Conservation (phyloP, 2,797 vertebrate genomes). For the Xenopus petersii region DNA sequence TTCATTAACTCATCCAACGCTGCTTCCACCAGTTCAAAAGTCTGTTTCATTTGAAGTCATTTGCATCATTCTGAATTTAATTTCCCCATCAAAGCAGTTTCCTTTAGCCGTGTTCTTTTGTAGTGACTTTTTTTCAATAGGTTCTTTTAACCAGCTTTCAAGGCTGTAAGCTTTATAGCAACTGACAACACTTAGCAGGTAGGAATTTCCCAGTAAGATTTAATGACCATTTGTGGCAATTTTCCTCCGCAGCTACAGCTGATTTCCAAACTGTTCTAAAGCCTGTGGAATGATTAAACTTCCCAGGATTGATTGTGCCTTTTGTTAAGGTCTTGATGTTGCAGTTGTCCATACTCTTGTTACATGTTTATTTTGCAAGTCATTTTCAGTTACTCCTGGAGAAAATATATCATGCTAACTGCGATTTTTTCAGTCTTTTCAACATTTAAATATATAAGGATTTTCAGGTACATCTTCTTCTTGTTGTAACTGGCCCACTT, state of each 20-base stretch:
- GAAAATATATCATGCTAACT: slow-evolving; percentile 1
- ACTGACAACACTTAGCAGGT: slow-evolving; percentile 19
- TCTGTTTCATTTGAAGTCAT: not conserved
- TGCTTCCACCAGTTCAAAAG: not conserved
- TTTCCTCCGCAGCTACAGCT: slow-evolving; percentile 39
- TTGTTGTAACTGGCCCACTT: no score
- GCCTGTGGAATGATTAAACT: slow-evolving; percentile 41
- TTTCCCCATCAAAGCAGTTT: slow-evolving; percentile 17
- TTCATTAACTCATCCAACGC: not conserved
- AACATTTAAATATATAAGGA: not conserved
- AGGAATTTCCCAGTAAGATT: slow-evolving; percentile 4
- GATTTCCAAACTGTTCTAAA: slow-evolving; percentile 45
- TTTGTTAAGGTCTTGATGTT: slow-evolving; percentile 31
- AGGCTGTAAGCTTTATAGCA: not conserved
- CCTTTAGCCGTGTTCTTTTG: slow-evolving; percentile 3
- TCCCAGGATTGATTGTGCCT: slow-evolving; percentile 41
- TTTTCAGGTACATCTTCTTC: not conserved
- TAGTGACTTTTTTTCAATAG: slow-evolving; percentile 25
- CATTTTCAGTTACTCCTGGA: not conserved
- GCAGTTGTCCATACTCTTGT: slow-evolving; percentile 18
- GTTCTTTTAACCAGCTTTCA: slow-evolving; percentile 17
- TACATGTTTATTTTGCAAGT: slow-evolving; percentile 35
- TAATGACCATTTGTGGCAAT: slow-evolving; percentile 34
- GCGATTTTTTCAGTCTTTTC: not conserved
- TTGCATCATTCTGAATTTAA: slow-evolving; percentile 8